phyloP scores from a whole-genome alignment of 92 coral and sea anemone species.

The Micromussa lordhowensis region DNA sequence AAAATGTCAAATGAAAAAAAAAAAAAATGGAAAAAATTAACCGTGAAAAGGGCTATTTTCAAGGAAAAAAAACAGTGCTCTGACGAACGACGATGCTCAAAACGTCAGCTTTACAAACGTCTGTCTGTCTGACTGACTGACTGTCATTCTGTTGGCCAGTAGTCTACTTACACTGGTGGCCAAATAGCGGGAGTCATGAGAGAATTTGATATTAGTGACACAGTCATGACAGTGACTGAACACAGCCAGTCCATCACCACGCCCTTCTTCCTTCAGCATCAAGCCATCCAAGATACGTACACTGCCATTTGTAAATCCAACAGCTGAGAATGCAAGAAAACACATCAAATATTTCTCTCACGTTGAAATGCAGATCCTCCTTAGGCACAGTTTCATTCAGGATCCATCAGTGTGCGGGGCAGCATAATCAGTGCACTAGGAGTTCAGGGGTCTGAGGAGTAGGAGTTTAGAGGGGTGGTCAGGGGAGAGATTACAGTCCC shows the following conservation, averaged over 20 bases:
- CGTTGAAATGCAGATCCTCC: neutral
- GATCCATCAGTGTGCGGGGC: too few relatives aligned
- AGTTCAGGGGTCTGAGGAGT: too few relatives aligned
- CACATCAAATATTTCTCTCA: neutral
- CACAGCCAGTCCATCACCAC: conserved; percentile 88
- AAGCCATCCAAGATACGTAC: conserved; percentile 91
- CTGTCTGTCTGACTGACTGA: neutral
- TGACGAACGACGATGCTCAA: too few relatives aligned
- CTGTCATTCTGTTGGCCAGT: neutral
- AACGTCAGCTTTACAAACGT: too few relatives aligned
- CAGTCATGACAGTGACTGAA: conserved; percentile 95
- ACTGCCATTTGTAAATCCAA: conserved; percentile 95
- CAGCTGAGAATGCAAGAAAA: conserved; percentile 58
- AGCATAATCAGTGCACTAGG: too few relatives aligned
- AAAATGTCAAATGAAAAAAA: too few relatives aligned
- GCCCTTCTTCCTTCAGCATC: conserved; percentile 91
- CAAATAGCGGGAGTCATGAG: conserved; percentile 90
- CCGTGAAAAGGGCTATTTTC: too few relatives aligned
- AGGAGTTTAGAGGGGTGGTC: too few relatives aligned
- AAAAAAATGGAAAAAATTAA: too few relatives aligned
- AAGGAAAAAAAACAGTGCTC: too few relatives aligned
- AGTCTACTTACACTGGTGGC: conserved; percentile 90
- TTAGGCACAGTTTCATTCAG: too few relatives aligned
- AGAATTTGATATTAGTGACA: conserved; percentile 92
- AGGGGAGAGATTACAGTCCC: too few relatives aligned